Conservation (phyloP, 1,140 invertebrate species). For the Cyphomyrmex costatus region DNA sequence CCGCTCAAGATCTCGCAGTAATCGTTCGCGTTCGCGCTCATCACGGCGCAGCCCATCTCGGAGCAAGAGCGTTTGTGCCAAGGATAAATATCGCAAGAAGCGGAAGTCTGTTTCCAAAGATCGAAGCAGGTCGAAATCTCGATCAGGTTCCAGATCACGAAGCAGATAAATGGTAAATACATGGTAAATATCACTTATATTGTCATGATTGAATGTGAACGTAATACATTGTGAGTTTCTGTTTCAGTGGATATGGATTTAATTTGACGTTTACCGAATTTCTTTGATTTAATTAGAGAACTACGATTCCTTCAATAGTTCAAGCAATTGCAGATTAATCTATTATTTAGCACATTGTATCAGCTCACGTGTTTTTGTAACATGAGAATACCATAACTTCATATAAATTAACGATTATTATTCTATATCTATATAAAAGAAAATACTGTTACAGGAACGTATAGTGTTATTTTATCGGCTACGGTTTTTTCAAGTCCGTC, state of each 20-base stretch:
- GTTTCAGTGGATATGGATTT: conserved; percentile 28
- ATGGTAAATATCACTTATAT: not conserved
- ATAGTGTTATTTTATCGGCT: not conserved
- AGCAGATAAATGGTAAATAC: conserved; percentile 82
- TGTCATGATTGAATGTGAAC: not conserved
- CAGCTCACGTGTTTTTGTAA: not conserved
- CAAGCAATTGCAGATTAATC: not conserved
- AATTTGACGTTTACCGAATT: not conserved
- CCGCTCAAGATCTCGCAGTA: conserved; percentile 85
- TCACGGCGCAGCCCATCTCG: conserved; percentile 87
- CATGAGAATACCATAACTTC: not conserved
- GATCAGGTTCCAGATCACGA: conserved; percentile 83
- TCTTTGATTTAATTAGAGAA: conserved; percentile 30
- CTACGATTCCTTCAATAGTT: conserved; percentile 7
- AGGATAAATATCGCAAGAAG: conserved; percentile 86
- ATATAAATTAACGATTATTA: conserved; percentile 14
- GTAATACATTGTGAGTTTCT: conserved; percentile 9
- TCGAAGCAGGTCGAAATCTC: conserved; percentile 83
- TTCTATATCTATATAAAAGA: not conserved
- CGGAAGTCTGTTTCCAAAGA: conserved; percentile 86
- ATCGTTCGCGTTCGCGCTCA: conserved; percentile 84
- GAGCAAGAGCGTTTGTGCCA: conserved; percentile 77
- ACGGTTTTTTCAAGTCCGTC: not conserved
- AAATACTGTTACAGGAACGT: not conserved
- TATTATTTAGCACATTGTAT: conserved; percentile 17